These are phyloP conservation scores for Gymnocheta viridis DNA, from an alignment of 2,888 invertebrate genomes.

Conservation along the genomic window DNA sequence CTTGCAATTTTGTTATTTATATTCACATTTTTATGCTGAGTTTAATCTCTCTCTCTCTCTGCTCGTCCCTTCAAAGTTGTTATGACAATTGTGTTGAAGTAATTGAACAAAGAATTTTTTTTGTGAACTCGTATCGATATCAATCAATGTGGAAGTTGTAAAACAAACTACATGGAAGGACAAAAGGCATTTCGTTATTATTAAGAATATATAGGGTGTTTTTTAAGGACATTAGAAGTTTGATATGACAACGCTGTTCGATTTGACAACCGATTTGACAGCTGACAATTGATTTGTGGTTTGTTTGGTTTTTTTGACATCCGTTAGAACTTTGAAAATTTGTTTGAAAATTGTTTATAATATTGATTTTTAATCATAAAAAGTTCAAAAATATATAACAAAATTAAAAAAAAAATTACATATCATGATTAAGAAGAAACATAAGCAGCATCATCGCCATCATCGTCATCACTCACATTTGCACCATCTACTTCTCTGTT, in stretches of 20 bases:
- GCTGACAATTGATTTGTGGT: too few relatives aligned
- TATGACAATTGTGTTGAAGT: constrained; percentile 6
- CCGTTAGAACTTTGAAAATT: too few relatives aligned
- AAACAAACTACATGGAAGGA: neutral
- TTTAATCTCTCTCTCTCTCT: neutral
- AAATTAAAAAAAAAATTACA: neutral
- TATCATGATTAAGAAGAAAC: constrained; percentile 2
- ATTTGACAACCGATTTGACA: too few relatives aligned
- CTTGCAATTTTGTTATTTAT: neutral
- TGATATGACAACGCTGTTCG: too few relatives aligned
- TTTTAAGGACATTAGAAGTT: too few relatives aligned
- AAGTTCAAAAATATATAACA: neutral
- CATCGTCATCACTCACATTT: neutral
- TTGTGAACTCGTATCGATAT: neutral
- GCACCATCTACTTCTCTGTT: neutral
- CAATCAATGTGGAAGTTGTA: neutral
- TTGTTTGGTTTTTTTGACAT: too few relatives aligned
- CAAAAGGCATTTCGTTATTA: neutral
- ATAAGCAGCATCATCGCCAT: constrained; percentile 2
- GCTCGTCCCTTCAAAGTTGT: constrained; percentile 13
- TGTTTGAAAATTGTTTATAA: too few relatives aligned
- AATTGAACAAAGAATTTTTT: constrained; percentile 19
- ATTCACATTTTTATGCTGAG: neutral
- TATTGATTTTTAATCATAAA: too few relatives aligned
- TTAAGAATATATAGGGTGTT: neutral